These are phyloP conservation scores for Halichoerus grypus DNA, from an alignment of 2,113 vertebrate genomes.

Conservation along the genomic window DNA sequence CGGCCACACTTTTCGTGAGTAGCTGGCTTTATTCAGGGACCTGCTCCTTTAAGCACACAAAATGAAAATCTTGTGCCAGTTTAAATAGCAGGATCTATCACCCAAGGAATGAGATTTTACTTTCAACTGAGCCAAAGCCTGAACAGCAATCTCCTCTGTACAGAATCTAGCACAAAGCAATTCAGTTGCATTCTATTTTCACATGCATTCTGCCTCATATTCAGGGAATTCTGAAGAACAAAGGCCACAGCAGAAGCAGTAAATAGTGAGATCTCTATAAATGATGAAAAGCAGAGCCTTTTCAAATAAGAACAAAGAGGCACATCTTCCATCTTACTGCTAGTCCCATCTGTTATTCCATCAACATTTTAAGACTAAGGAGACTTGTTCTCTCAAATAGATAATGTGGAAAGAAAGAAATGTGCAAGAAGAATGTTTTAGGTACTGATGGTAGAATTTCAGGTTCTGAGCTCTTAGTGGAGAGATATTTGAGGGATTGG, in stretches of 20 bases:
- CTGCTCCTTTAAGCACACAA: background rate
- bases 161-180: background rate
- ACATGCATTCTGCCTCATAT: background rate
- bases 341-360: background rate
- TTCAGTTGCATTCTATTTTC: background rate
- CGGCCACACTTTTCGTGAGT: background rate
- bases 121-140: conserved; percentile 26
- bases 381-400: background rate
- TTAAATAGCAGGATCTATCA: background rate
- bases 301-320: conserved; percentile 32
- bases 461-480: background rate
- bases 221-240: background rate
- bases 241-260: background rate
- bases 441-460: background rate
- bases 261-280: background rate
- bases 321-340: background rate
- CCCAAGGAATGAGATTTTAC: background rate
- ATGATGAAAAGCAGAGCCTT: conserved; percentile 25
- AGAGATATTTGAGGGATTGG: background rate
- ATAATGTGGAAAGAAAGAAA: background rate
- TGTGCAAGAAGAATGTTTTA: background rate
- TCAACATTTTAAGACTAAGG: conserved; percentile 12
- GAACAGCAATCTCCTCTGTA: background rate
- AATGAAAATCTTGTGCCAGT: background rate
- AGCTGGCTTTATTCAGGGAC: background rate